phyloP scores from a whole-genome alignment of 2,888 invertebrate species.

The Carpatolechia fugitivella region DNA sequence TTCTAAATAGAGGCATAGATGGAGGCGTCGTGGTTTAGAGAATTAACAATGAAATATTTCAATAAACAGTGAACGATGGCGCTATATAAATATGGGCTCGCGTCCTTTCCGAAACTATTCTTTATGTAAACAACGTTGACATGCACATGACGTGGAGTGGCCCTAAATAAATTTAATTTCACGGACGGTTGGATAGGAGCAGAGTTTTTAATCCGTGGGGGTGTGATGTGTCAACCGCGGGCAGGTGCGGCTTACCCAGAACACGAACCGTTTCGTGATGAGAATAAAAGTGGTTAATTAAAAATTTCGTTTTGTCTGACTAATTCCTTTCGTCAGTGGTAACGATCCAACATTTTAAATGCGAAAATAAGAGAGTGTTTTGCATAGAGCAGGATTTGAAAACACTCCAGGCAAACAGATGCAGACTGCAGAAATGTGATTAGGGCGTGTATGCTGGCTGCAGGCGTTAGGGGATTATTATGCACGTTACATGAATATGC shows the following conservation, averaged over 20 bases:
- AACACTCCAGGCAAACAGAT: conserved; percentile 30
- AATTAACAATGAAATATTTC: conserved; percentile 77
- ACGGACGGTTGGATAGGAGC: conserved; percentile 47
- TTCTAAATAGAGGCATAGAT: conserved; percentile 53
- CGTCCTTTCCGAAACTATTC: conserved; percentile 70
- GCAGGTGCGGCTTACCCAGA: conserved; percentile 50
- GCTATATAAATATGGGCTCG: conserved; percentile 69
- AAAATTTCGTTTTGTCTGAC: conserved; percentile 30
- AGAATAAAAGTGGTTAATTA: conserved; percentile 50
- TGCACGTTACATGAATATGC: conserved; percentile 60
- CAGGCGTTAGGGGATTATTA: conserved; percentile 36
- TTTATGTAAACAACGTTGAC: conserved; percentile 72
- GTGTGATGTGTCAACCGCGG: conserved; percentile 47
- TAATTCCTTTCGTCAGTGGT: conserved; percentile 18
- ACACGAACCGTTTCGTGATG: conserved; percentile 45
- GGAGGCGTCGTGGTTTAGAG: conserved; percentile 58
- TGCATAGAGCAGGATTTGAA: conserved; percentile 23
- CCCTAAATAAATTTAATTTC: conserved; percentile 77
- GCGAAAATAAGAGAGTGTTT: conserved; percentile 9
- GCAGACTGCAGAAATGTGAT: conserved; percentile 36
- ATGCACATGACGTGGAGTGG: conserved; percentile 62
- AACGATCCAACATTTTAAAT: conserved; percentile 2
- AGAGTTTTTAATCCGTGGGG: conserved; percentile 60
- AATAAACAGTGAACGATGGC: conserved; percentile 65
- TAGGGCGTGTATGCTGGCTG: conserved; percentile 32